Conservation (phyloP, 2,797 vertebrate species). For the Neosilurus hyrtlii region DNA sequence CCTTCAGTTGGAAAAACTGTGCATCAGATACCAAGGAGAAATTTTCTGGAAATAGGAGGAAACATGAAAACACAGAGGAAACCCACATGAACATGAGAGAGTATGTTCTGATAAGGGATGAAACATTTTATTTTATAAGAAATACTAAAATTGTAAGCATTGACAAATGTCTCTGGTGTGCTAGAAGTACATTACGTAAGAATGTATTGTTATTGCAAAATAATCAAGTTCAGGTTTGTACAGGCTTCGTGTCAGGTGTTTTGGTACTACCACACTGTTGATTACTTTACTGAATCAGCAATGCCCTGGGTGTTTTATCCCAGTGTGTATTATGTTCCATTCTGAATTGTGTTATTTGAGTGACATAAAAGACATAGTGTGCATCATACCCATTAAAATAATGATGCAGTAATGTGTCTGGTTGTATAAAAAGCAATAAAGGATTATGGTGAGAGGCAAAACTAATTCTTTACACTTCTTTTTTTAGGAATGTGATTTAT, state of each 20-base stretch:
- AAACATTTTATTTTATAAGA: not conserved
- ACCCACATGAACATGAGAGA: not conserved
- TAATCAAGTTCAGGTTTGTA: not conserved
- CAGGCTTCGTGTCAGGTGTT: not conserved
- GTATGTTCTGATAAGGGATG: not conserved
- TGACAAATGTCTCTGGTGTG: not conserved
- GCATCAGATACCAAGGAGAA: not conserved
- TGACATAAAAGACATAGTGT: not conserved
- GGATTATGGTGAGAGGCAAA: not conserved
- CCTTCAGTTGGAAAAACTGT: not conserved
- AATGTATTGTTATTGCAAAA: not conserved
- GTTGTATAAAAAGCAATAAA: not conserved
- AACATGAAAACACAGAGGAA: not conserved
- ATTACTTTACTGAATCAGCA: not conserved
- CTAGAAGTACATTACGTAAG: not conserved
- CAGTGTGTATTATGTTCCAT: not conserved
- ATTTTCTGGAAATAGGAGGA: not conserved
- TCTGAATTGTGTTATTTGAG: not conserved
- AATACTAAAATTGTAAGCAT: not conserved
- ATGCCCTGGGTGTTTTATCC: not conserved
- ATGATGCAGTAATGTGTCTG: not conserved
- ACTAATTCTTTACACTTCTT: constrained; percentile 7
- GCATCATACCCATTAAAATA: not conserved
- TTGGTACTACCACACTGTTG: not conserved
- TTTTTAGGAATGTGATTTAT: constrained; percentile 25